Conservation (phyloP, 2,113 vertebrate genomes). For the Chaetops frenatus region DNA sequence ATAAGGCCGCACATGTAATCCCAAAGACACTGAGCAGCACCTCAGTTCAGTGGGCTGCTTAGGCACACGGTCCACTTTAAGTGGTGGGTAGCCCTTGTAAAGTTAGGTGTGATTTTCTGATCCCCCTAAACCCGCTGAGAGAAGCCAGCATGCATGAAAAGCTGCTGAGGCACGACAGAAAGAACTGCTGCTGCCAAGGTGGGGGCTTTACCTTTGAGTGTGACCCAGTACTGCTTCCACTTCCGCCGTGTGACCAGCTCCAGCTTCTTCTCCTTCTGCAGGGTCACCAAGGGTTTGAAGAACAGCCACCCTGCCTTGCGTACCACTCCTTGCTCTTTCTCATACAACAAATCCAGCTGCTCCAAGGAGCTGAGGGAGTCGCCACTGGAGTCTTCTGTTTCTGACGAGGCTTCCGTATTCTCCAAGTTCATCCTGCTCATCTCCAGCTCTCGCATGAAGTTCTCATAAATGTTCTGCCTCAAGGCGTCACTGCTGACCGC, state of each 20-base stretch:
- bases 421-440: slow-evolving; percentile 71
- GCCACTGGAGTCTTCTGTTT: slow-evolving; percentile 81
- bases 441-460: slow-evolving; percentile 90
- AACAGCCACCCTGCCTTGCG: slow-evolving; percentile 93
- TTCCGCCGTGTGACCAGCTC: slow-evolving; percentile 88
- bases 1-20: not conserved
- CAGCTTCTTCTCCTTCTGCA: slow-evolving; percentile 94
- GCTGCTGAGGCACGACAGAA: not conserved
- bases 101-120: not conserved
- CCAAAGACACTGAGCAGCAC: not conserved
- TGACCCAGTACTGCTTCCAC: slow-evolving; percentile 97
- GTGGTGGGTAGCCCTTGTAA: not conserved
- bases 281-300: slow-evolving; percentile 89
- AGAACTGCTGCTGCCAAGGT: not conserved
- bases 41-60: not conserved
- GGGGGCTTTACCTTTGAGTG: slow-evolving; percentile 84
- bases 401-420: slow-evolving; percentile 53
- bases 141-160: not conserved
- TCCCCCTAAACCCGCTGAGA: not conserved
- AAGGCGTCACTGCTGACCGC: slow-evolving; percentile 76
- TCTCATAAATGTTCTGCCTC: slow-evolving; percentile 90
- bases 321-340: slow-evolving; percentile 95
- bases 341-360: slow-evolving; percentile 89
- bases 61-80: not conserved
- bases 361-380: slow-evolving; percentile 91